Base-by-base conservation (phyloP, 2,113 vertebrate genomes). In the Ascaphus truei region DNA sequence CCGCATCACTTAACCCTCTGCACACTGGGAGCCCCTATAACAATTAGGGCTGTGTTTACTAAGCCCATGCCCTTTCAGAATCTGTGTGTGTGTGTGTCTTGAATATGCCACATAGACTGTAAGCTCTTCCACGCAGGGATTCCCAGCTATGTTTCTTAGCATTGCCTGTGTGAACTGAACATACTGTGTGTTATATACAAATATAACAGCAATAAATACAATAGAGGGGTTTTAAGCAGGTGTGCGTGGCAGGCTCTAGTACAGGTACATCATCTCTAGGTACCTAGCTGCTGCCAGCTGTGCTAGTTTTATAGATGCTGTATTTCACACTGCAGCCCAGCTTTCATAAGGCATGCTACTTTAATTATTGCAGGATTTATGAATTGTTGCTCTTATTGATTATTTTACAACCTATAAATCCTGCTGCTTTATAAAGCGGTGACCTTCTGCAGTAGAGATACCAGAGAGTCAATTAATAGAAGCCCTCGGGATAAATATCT, bases 301-400 rank as follows among this genome's bases (percentile, higher is more conserved):
- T 39, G 65, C 29, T 55, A 68, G 39, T 9, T 68, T 68, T 68
- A 68, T 68, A 27, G 27, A 20, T 10, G 23, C 47, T 20, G 33
- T 62, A 53, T 69, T 73, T 73, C 57, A 23, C 9, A 7, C 9
- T 34, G 26, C 26, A 62, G 57, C 52, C 33, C 41, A 31, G 22
- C 33, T 62, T 72, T 62, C 59, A 72, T 37, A 15, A 39, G 29
- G 47, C 3, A 43, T 47, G 56, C 1, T 13, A 1, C 77, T 81
- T 80, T 77, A 77, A 74, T 81, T 73, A 67, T 74, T 71, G 68
- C 29, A 11, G 62, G 62, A 75, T 75, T 86, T 72, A 81, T 81
- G 76, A 82, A 78, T 75, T 72, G 9, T 69, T 68, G 43, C 62
- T 73, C 4, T 58, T 78, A 79, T 71, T 73, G 75, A 77, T 81